Evolutionary conservation across 2,888 invertebrate genomes (phyloP).

Genomic region (Caenorhabditis panamensis): DNA sequence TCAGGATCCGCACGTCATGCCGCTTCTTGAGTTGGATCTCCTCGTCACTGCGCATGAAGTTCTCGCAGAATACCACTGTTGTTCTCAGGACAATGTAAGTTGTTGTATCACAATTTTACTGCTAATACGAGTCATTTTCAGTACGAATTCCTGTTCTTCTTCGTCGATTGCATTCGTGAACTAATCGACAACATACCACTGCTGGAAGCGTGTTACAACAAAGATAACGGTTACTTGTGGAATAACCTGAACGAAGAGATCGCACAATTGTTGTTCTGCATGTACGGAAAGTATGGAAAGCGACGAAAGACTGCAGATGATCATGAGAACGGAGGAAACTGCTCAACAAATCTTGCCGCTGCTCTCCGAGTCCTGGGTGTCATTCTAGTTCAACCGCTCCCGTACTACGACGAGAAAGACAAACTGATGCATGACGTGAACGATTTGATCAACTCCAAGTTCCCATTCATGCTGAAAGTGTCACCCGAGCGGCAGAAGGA

Average conservation of each 20-base stretch:
- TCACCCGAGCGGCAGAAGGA: constrained; percentile 33
- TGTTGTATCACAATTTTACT: background rate
- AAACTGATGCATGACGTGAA: constrained; percentile 60
- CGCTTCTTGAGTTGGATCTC: constrained; percentile 61
- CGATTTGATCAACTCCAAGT: constrained; percentile 59
- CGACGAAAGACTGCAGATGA: constrained; percentile 56
- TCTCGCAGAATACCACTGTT: constrained; percentile 54
- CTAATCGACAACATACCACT: constrained; percentile 40
- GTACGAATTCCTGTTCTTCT: constrained; percentile 63
- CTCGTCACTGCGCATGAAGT: constrained; percentile 67
- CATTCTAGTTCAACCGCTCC: constrained; percentile 63
- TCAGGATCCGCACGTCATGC: constrained; percentile 55
- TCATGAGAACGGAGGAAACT: constrained; percentile 44
- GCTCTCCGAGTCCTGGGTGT: constrained; percentile 42
- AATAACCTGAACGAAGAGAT: constrained; percentile 63
- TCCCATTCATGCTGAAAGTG: constrained; percentile 45
- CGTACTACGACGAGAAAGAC: constrained; percentile 67
- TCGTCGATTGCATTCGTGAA: constrained; percentile 43
- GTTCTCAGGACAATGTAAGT: constrained; percentile 61
- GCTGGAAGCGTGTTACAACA: constrained; percentile 34
- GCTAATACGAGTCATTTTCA: constrained; percentile 28
- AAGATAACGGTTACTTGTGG: constrained; percentile 65
- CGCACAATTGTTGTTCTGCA: constrained; percentile 61
- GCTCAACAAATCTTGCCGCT: constrained; percentile 14
- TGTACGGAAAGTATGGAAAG: constrained; percentile 63